Evolutionary conservation across 2,113 vertebrate genomes (phyloP).

Genomic region (Rhombomys opimus): DNA sequence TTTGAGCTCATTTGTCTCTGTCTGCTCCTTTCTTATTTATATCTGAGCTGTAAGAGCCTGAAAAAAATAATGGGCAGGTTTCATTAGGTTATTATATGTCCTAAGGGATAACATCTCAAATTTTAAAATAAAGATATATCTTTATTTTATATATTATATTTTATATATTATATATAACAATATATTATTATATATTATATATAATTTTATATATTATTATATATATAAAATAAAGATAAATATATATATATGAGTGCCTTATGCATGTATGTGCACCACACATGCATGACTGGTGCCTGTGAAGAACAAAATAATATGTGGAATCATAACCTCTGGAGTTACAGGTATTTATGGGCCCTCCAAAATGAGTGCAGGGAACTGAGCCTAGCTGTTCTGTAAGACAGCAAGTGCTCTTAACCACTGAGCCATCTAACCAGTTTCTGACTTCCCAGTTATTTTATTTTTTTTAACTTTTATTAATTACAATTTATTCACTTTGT

Average conservation of each 20-base stretch:
- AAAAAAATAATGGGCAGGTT: not conserved
- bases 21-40: constrained; percentile 9
- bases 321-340: not conserved
- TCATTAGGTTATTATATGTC: not conserved
- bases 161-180: too few relatives aligned
- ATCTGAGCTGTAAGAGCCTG: not conserved
- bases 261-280: not conserved
- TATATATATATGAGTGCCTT: not conserved
- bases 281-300: not conserved
- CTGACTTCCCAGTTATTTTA: not conserved
- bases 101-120: not conserved
- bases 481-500: too few relatives aligned
- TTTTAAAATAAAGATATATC: not conserved
- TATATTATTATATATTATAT: too few relatives aligned
- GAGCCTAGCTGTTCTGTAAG: not conserved
- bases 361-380: not conserved
- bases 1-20: constrained; percentile 5
- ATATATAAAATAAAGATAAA: too few relatives aligned
- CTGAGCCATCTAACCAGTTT: not conserved
- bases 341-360: not conserved
- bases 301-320: not conserved
- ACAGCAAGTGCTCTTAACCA: not conserved
- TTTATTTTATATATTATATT: too few relatives aligned
- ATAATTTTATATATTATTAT: too few relatives aligned
- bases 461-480: too few relatives aligned